Evolutionary conservation across 2,113 vertebrate species (phyloP).

Genomic region (Hystrix cristata): DNA sequence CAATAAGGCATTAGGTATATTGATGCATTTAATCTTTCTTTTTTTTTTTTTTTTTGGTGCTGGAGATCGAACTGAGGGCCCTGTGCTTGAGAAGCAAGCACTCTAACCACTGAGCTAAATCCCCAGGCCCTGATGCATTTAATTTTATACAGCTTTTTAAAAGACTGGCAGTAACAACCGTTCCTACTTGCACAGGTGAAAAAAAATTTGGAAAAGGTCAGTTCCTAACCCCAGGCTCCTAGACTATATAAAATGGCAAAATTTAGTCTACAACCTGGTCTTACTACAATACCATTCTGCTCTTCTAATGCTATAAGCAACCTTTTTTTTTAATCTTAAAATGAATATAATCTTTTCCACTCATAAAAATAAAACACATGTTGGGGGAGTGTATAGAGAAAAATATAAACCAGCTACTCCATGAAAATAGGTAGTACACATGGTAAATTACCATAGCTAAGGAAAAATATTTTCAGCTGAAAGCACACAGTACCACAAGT

Average conservation of each 20-base stretch:
- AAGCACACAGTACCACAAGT: constrained; percentile 6
- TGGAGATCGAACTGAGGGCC: too few species aligned
- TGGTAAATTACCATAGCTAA: neutral
- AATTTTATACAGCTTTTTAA: neutral
- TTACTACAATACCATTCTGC: neutral
- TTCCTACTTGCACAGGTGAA: neutral
- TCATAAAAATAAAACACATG: neutral
- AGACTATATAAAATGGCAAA: neutral
- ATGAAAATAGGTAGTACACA: neutral
- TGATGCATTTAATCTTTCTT: neutral
- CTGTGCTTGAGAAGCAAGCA: too few species aligned
- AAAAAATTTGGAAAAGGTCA: neutral
- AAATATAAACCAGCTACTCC: neutral
- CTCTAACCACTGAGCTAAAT: too few species aligned
- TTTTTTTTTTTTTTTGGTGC: too few species aligned
- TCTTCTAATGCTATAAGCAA: neutral
- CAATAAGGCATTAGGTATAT: neutral
- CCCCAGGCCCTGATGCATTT: neutral
- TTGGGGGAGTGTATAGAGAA: neutral
- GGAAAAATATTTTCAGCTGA: neutral
- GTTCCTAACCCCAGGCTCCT: neutral
- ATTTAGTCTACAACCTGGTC: neutral
- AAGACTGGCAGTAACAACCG: neutral
- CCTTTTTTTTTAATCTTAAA: neutral
- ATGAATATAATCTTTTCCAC: neutral